Evolutionary conservation across 2,888 invertebrate species (phyloP).

Genomic region (Selenia dentaria): DNA sequence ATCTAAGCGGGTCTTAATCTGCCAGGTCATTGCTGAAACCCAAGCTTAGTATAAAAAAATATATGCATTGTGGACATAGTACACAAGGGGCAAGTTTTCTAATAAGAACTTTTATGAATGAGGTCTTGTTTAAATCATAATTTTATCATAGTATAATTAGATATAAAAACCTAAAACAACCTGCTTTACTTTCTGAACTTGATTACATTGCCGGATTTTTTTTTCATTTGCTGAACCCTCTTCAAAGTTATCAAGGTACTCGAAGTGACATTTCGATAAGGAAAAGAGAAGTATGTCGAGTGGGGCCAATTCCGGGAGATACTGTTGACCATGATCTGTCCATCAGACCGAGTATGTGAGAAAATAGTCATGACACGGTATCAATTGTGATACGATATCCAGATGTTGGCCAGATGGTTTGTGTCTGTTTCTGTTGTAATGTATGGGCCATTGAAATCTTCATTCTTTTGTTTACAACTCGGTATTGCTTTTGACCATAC

Average conservation of each 20-base stretch:
- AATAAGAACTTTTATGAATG: too few species aligned
- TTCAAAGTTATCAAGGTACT: conserved; percentile 20
- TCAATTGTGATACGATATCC: conserved; percentile 6
- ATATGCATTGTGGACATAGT: too few species aligned
- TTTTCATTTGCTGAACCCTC: conserved; percentile 18
- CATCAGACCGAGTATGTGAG: conserved; percentile 8
- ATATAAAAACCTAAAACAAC: too few species aligned
- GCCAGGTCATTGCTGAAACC: too few species aligned
- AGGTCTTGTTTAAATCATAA: too few species aligned
- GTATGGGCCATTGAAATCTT: conserved; percentile 16
- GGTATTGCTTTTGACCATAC: conserved; percentile 8
- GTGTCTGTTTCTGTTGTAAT: conserved; percentile 2
- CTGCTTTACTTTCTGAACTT: too few species aligned
- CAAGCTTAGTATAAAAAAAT: too few species aligned
- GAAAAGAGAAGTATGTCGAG: conserved; percentile 22
- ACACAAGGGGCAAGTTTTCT: too few species aligned
- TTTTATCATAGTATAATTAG: too few species aligned
- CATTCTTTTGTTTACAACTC: conserved; percentile 24
- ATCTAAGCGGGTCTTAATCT: too few species aligned
- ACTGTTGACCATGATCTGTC: conserved; percentile 17
- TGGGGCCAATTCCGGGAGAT: conserved; percentile 17
- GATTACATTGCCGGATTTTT: too few species aligned
- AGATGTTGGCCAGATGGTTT: conserved; percentile 27
- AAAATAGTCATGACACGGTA: conserved; percentile 8
- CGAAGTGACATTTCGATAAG: conserved; percentile 24